Evolutionary conservation across 2,888 invertebrate species (phyloP), one percentile per base, ranked within the genome.

Genomic region (Mythimna impura): DNA sequence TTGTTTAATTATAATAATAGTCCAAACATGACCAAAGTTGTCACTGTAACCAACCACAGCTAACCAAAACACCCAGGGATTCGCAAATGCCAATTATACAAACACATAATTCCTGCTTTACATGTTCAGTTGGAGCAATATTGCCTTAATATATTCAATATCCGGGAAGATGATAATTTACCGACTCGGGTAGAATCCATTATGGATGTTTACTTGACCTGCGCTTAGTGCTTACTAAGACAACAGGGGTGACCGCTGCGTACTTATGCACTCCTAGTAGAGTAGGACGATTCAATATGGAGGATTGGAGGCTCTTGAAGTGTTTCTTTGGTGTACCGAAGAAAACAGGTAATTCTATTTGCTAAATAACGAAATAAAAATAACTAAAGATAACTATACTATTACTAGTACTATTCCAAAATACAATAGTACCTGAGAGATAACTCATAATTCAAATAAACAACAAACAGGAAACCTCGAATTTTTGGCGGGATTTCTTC

Each of bases 151-250:
- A 93, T 96, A 96, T 96, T 96, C 96, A 96, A 96, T 96, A 96
- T 96, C 95, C 95, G 96, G 92, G 85, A 90, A 92, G 91, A 96
- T 95, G 95, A 96, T 96, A 96, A 96, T 96, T 95, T 93, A 94
- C 91, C 89, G 93, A 90, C 90, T 88, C 88, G 91, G 91, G 92
- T 91, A 89, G 95, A 96, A 95, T 96, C 96, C 96, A 96, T 96
- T 96, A 96, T 93, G 95, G 94, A 88, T 96, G 96, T 96, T 96
- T 96, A 95, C 96, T 96, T 96, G 96, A 96, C 96, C 96, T 95
- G 90, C 90, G 95, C 92, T 94, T 94, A 94, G 94, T 96, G 96
- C 96, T 96, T 96, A 93, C 96, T 96, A 95, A 96, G 95, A 96
- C 95, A 96, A 96, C 96, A 96, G 90, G 95, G 96, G 95, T 83